Base-by-base conservation (phyloP, 30 jellyfish, hydroid and myxozoan genomes). In the Catostylus mosaicus region DNA sequence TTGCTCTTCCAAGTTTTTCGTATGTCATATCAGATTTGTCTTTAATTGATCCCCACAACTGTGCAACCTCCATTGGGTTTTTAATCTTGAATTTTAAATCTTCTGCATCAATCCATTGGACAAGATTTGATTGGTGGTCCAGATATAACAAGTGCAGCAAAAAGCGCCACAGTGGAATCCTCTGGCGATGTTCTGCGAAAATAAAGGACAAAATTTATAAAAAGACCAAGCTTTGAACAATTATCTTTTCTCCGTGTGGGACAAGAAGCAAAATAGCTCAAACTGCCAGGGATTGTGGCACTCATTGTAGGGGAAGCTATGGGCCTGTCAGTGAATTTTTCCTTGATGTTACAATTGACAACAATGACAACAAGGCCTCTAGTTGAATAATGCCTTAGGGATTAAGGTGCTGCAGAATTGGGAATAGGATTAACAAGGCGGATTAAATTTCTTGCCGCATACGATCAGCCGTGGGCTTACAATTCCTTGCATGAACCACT, bases 151-250 rank as follows among this genome's bases (percentile, higher is more conserved):
- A 61, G 23, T 89, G 97, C 27, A 95, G 87, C 30, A 95, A 86
- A 67, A 95, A 95, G 59, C 92, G 95, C 99, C 99, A 95, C 46
- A 95, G 62, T 0, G 97, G 99, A 40, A 95, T 86, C 60, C 99
- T 57, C 82, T 81, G 79, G n/a, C 99, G 96, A 63, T 95, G 99
- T 50, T 89, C 99, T 95, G 89, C 43, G 32, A 61, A 29, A 3
- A 56, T 37, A 40, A 40, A 59, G 0, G 3, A 1, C n/a, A n/a
- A n/a, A n/a, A n/a, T n/a, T n/a, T n/a, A n/a, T n/a, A n/a, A n/a
- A n/a, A n/a, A n/a, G n/a, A n/a, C n/a, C n/a, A n/a, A n/a, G n/a
- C n/a, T n/a, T n/a, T n/a, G n/a, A n/a, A n/a, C n/a, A 54, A 19
- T 19, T 54, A 29, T 54, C 60, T 46, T 46, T 46, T 11, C 12